These are phyloP conservation scores for Pollicipes pollicipes DNA, from an alignment of 1,140 invertebrate species.

Conservation along the genomic window DNA sequence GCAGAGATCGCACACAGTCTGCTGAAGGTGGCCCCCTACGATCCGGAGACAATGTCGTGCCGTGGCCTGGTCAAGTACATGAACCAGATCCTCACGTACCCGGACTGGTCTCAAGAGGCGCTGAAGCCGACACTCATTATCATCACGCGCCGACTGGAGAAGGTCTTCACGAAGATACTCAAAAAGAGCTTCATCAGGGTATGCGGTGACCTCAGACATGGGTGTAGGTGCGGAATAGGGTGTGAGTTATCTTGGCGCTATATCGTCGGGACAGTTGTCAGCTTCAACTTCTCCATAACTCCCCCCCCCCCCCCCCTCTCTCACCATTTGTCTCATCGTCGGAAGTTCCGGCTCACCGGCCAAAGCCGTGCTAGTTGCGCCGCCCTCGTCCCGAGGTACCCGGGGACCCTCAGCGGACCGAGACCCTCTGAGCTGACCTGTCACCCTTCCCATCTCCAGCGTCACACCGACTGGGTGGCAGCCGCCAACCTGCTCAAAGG, in stretches of 20 bases:
- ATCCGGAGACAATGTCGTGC: slow-evolving; percentile 86
- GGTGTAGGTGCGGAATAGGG: no score
- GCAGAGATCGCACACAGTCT: slow-evolving; percentile 92
- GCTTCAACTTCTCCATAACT: no score
- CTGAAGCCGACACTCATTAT: slow-evolving; percentile 78
- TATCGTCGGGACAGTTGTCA: no score
- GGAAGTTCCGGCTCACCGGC: no score
- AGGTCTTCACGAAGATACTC: slow-evolving; percentile 92
- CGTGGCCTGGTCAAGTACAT: slow-evolving; percentile 81
- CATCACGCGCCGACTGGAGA: slow-evolving; percentile 80
- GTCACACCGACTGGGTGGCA: slow-evolving; percentile 90
- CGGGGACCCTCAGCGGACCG: no score
- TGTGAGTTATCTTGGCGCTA: no score
- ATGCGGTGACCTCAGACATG: no score
- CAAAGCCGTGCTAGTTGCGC: no score
- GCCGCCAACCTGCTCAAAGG: slow-evolving; percentile 83
- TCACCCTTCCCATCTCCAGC: slow-evolving; percentile 29
- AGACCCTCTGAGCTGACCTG: background rate
- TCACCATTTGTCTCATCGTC: no score
- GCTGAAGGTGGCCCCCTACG: slow-evolving; percentile 92
- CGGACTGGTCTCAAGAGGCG: slow-evolving; percentile 91
- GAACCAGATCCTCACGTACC: slow-evolving; percentile 79
- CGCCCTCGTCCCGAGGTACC: no score
- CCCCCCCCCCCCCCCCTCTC: no score
- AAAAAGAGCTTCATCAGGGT: slow-evolving; percentile 80